Base-by-base conservation (phyloP, 2,113 vertebrate species). In the Pachypanchax playfairii region DNA sequence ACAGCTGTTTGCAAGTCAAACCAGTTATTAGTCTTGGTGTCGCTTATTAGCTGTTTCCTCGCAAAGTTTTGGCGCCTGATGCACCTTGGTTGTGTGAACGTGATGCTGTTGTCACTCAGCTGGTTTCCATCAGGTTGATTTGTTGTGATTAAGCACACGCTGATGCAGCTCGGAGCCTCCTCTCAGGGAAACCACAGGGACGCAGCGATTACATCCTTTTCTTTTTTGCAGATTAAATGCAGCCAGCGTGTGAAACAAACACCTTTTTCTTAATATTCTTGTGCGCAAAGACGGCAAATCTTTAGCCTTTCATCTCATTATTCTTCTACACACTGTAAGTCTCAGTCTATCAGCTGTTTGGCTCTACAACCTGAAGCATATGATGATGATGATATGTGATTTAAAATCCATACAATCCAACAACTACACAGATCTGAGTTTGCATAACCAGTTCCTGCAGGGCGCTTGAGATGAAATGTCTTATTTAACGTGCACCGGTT, bases 311-410 rank as follows among this genome's bases (percentile, higher is more conserved):
- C 64, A 67, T 60, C 33, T 46, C 48, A 51, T 43, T 65, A 33
- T 62, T 31, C 64, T 22, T 39, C 47, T 73, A 77, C 62, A n/a
- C n/a, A n/a, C n/a, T n/a, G n/a, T n/a, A n/a, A n/a, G n/a, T 68
- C 66, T 77, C 46, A 48, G 26, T 24, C 63, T 52, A 17, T 18
- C 42, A n/a, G 62, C 42, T 48, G 52, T 69, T 50, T 43, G 31
- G 25, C 14, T 51, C 49, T 70, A 42, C 24, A 44, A 64, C 13
- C 22, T 49, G 56, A 58, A 36, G n/a, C 9, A 20, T 46, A 49
- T 69, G 28, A 60, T 36, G 35, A 51, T 35, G 54, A 69, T 65
- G 15, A 67, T 71, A 21, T 74, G 29, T 51, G 3, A 26, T 39
- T 50, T 33, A 26, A 60, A 61, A 26, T 64, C 35, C 54, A 29